phyloP scores from a whole-genome alignment of 2,888 invertebrate genomes.

The Matsumyia berberina region DNA sequence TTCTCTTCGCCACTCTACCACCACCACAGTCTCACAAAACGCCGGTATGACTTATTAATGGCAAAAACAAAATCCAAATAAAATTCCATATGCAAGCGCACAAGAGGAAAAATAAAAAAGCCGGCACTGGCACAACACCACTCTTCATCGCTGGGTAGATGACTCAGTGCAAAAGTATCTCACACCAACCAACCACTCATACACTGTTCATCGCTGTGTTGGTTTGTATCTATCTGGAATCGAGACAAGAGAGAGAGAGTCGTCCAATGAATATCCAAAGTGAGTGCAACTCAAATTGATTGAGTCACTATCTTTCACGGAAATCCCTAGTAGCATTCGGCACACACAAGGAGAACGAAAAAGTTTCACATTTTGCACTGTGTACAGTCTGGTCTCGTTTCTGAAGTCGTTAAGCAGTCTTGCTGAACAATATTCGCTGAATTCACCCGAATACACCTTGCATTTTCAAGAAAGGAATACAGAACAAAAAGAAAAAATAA shows the following conservation, averaged over 20 bases:
- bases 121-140: conserved; percentile 49
- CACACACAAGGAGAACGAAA: conserved; percentile 66
- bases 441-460: conserved; percentile 67
- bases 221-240: conserved; percentile 5
- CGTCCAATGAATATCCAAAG: conserved; percentile 7
- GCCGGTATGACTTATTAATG: conserved; percentile 59
- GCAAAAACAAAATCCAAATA: conserved; percentile 50
- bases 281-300: conserved; percentile 56
- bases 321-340: conserved; percentile 20
- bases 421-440: conserved; percentile 69
- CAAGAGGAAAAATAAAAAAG: conserved; percentile 59
- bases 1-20: conserved; percentile 46
- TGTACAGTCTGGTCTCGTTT: conserved; percentile 77
- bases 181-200: conserved; percentile 27
- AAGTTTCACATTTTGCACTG: conserved; percentile 70
- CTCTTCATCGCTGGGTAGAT: conserved; percentile 30
- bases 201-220: conserved; percentile 5
- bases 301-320: conserved; percentile 37
- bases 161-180: conserved; percentile 74
- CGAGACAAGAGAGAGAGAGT: not conserved
- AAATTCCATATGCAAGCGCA: conserved; percentile 16
- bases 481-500: conserved; percentile 31
- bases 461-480: conserved; percentile 62
- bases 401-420: conserved; percentile 75
- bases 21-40: conserved; percentile 60